Evolutionary conservation across 92 coral and sea anemone genomes (phyloP), one percentile per base, ranked within the genome.

Genomic region (Porites evermanni): DNA sequence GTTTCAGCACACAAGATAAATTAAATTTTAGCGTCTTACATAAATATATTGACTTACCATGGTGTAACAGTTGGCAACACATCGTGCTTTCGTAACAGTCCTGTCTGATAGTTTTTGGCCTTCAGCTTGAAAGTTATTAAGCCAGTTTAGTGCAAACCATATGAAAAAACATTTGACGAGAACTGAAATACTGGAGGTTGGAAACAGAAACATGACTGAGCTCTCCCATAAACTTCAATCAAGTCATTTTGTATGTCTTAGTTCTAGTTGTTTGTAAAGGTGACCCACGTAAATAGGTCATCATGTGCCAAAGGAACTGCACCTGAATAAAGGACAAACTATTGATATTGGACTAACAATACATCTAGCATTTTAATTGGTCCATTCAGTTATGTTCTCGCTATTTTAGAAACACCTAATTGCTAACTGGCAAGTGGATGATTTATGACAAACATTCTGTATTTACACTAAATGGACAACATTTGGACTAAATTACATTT

Each of bases 61-160:
- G 53, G 90, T 90, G 13, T 79, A 56, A n/a, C 93, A 90, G 84
- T 90, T 90, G 14, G 90, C 93, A 47, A 68, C 79, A 60, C 93
- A 90, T 7, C 93, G 87, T n/a, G 93, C 90, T 11, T 76, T 76
- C 1, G 53, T 81, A 1, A 77, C 90, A 10, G 81, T 81, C 4
- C 16, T 8, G 1, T 16, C 1, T 8, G 6, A 0, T 11, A 7
- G 6, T n/a, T 13, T 6, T 23, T 2, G 17, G 17, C 12, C 6
- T 11, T 54, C 1, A 29, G 80, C 72, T 61, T 44, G 63, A 29
- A 67, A 65, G 12, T 17, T 32, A 53, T 12, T 32, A 53, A 73
- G 54, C 21, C 65, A 59, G 19, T 19, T 53, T 53, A 87, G 0
- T 10, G 50, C 6, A 70, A 89, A 2, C 80, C 72, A 84, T 21